Percentiles rank a stretch among this genome's conserved stretches.
phyloP scores from a whole-genome alignment of 2,797 vertebrate genomes.

The Xenopus petersii region DNA sequence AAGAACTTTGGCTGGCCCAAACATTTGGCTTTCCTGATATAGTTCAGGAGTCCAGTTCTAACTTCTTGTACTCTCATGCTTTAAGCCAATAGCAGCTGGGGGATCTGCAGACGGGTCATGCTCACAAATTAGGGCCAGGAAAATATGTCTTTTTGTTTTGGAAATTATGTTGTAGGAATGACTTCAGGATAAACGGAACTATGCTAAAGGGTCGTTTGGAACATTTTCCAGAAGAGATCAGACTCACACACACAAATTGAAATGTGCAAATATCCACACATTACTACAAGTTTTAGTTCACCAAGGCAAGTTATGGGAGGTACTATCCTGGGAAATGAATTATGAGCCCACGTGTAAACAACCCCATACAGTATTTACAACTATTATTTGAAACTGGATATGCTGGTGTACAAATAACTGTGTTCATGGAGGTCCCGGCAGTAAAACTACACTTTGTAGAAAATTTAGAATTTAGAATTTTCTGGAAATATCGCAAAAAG shows the following conservation, averaged over 20 bases:
- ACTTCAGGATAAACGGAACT: conserved; percentile 4
- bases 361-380: too few species aligned
- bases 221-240: not conserved
- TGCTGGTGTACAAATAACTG: too few species aligned
- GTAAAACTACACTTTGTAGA: too few species aligned
- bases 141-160: conserved; percentile 41
- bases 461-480: too few species aligned
- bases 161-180: conserved; percentile 30
- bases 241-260: not conserved
- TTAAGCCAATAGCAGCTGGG: conserved; percentile 47
- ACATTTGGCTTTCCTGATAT: conserved; percentile 52
- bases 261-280: not conserved
- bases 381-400: too few species aligned
- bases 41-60: conserved; percentile 34
- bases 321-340: too few species aligned
- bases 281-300: not conserved
- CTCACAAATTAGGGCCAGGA: conserved; percentile 32
- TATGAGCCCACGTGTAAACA: too few species aligned
- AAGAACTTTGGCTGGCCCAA: conserved; percentile 59
- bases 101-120: conserved; percentile 42
- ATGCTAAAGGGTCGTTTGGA: conserved; percentile 1
- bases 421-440: too few species aligned
- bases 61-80: conserved; percentile 37
- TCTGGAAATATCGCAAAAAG: too few species aligned
- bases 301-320: not conserved